A percentile compares a stretch with the other conserved stretches of the same genome.
These are phyloP conservation scores for Stomorhina lunata DNA, from an alignment of 2,888 invertebrate species.

Conservation along the genomic window DNA sequence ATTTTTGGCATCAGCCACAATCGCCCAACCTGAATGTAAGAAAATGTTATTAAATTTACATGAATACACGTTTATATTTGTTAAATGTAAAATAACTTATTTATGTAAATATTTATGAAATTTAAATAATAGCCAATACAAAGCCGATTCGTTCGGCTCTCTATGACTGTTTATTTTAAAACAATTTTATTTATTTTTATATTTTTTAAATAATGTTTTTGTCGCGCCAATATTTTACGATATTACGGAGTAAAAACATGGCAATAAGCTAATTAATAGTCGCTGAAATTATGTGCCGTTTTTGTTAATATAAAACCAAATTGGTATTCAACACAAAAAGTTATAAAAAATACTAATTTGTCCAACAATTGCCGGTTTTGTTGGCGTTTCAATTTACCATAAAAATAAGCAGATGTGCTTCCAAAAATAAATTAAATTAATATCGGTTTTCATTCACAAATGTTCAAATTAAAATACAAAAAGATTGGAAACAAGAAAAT, in stretches of 20 bases:
- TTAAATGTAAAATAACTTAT: no score
- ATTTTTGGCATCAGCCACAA: no score
- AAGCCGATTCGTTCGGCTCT: neutral
- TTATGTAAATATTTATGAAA: neutral
- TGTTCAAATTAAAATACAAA: no score
- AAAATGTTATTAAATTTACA: no score
- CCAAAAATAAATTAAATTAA: slow-evolving; percentile 4
- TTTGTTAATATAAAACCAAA: neutral
- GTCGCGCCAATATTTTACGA: slow-evolving; percentile 8
- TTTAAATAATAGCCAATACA: neutral
- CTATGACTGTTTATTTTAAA: neutral
- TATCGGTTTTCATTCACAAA: no score
- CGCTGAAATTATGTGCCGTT: neutral
- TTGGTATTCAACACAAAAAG: slow-evolving; percentile 3
- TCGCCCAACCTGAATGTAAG: no score
- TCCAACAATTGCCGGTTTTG: neutral
- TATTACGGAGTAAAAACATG: neutral
- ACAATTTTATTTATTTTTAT: neutral
- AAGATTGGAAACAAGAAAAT: no score
- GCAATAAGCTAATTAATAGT: neutral
- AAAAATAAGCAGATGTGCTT: slow-evolving; percentile 19
- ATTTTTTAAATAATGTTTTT: neutral
- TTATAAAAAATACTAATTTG: neutral
- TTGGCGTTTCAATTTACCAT: neutral
- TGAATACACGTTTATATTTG: no score